A percentile compares a stretch with the other conserved stretches of the same genome.
These are phyloP conservation scores for Plagodis dolabraria DNA, from an alignment of 2,888 invertebrate genomes.

Conservation along the genomic window DNA sequence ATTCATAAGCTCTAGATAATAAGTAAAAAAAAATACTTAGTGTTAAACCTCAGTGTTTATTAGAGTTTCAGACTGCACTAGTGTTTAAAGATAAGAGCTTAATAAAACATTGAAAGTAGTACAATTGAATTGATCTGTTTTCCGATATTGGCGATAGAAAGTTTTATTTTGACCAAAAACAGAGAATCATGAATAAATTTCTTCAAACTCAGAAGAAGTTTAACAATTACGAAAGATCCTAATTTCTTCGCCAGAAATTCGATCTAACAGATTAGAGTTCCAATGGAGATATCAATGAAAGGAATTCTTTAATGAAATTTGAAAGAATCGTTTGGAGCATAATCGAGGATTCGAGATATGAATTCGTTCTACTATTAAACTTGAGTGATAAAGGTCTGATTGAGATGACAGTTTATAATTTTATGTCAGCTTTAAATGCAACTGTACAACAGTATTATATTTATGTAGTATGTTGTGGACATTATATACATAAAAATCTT, in stretches of 20 bases:
- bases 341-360: conserved; percentile 18
- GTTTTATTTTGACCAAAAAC: background rate
- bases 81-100: no score
- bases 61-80: no score
- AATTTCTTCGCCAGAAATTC: conserved; percentile 27
- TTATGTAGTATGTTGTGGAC: no score
- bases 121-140: conserved; percentile 3
- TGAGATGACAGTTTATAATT: background rate
- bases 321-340: conserved; percentile 21
- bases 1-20: no score
- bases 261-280: conserved; percentile 25
- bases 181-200: conserved; percentile 13
- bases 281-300: conserved; percentile 20
- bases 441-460: no score
- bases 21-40: no score
- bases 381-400: conserved; percentile 14
- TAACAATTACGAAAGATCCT: conserved; percentile 27
- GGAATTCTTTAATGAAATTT: conserved; percentile 23
- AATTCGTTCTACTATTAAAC: conserved; percentile 16
- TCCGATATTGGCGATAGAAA: background rate
- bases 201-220: conserved; percentile 18
- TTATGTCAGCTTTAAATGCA: background rate
- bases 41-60: no score
- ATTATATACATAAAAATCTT: no score
- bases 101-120: no score